phyloP scores from a whole-genome alignment of 92 coral and sea anemone species.

The Montipora capitata region DNA sequence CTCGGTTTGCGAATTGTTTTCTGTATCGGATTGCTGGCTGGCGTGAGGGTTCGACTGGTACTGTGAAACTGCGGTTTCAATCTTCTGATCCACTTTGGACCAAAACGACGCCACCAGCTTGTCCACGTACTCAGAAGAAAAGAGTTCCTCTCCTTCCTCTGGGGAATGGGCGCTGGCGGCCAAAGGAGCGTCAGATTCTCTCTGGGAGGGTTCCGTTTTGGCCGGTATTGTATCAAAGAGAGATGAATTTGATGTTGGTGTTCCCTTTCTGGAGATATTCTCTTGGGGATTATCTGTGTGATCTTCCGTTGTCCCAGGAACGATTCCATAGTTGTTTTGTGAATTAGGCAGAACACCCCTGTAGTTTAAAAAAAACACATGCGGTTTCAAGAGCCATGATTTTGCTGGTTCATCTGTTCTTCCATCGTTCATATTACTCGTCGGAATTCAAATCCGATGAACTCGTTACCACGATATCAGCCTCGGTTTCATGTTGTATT shows the following conservation, averaged over 20 bases:
- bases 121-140: conserved; percentile 76
- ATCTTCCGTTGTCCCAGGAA: background rate
- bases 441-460: too few relatives aligned
- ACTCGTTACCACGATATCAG: too few relatives aligned
- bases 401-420: too few relatives aligned
- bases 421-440: too few relatives aligned
- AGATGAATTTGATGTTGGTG: background rate
- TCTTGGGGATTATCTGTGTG: background rate
- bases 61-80: conserved; percentile 66
- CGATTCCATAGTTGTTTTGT: background rate
- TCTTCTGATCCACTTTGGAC: conserved; percentile 82
- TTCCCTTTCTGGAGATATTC: background rate
- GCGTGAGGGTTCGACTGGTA: conserved; percentile 51
- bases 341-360: background rate
- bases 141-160: conserved; percentile 53
- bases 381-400: too few relatives aligned
- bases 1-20: conserved; percentile 12
- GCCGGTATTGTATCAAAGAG: background rate
- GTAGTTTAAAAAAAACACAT: background rate
- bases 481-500: too few relatives aligned
- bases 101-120: conserved; percentile 88
- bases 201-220: background rate
- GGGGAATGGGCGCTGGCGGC: conserved; percentile 26
- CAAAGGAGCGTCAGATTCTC: conserved; percentile 3
- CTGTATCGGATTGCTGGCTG: conserved; percentile 20